phyloP scores from a whole-genome alignment of 2,888 invertebrate species.

The Lepas anatifera region DNA sequence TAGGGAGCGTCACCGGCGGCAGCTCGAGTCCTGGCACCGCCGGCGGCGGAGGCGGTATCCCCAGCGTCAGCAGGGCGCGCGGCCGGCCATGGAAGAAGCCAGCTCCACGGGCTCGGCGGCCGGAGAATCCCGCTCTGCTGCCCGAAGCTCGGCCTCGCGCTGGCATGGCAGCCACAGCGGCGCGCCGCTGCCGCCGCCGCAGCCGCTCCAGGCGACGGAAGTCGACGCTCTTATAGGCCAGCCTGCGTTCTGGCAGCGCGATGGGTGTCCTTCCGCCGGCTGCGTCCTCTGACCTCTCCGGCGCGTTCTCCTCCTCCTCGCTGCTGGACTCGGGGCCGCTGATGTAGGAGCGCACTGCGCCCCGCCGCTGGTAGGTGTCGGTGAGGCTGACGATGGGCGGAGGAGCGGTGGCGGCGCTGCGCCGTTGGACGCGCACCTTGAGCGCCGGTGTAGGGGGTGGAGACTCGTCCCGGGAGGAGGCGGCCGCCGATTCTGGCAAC shows the following conservation, averaged over 20 bases:
- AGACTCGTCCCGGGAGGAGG: background rate
- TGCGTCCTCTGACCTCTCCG: background rate
- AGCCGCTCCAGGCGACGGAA: background rate
- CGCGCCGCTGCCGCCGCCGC: slow-evolving; percentile 9
- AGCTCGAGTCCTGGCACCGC: slow-evolving; percentile 30
- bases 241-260: background rate
- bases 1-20: no score
- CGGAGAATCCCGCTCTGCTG: background rate
- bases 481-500: background rate
- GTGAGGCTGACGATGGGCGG: background rate
- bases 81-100: background rate
- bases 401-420: background rate
- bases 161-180: background rate
- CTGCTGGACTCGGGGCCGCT: background rate
- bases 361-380: no score
- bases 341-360: background rate
- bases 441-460: background rate
- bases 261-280: no score
- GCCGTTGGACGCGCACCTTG: background rate
- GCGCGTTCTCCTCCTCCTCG: background rate
- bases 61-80: background rate
- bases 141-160: background rate
- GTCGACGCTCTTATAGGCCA: background rate
- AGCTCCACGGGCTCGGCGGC: background rate
- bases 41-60: background rate